Base-by-base conservation (phyloP, 1,140 invertebrate species). In the Drosophila nigrodunni region DNA sequence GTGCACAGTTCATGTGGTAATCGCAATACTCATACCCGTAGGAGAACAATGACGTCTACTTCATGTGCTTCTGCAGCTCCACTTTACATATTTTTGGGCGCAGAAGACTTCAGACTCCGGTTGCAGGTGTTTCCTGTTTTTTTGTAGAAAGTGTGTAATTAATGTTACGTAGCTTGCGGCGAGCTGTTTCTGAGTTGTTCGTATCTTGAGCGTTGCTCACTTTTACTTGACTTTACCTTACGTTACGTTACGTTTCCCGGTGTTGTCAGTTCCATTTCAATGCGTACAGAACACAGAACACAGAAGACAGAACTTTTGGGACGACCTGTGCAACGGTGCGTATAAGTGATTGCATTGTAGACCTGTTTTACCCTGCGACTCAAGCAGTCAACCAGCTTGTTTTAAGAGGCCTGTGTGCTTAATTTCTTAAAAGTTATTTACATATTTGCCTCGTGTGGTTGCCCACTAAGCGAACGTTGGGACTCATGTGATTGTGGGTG, bases 391-490 rank as follows among this genome's bases (percentile, higher is more conserved):
- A 58, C 34, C 69, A 60, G 52, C 52, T 57, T 72, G 71, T 74
- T 77, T 69, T 74, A 80, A 21, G 18, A 21, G 76, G 80, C 64
- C 85, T 74, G 83, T 89, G 83, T 74, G 83, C 85, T 74, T 87
- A 87, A 87, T 87, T 87, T 87, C 83, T 88, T 88, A 88, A 88
- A 89, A 88, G 83, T 89, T 88, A 88, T 88, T 88, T 88, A 88
- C 83, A 88, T 88, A 88, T 88, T 88, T 86, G 78, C 75, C 71
- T 87, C 77, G 78, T 82, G 78, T 81, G 82, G 82, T 75, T 87
- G 62, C 47, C 80, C 79, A 70, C 81, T 83, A 83, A 83, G 82
- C 80, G 65, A 74, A 41, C 65, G 66, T 44, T 11, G 50, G 13
- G 47, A 62, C 82, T 85, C 86, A 81, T 44, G 72, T 75, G 60